Base-by-base conservation (phyloP, 2,113 vertebrate species). In the Melanerpes aurifrons region DNA sequence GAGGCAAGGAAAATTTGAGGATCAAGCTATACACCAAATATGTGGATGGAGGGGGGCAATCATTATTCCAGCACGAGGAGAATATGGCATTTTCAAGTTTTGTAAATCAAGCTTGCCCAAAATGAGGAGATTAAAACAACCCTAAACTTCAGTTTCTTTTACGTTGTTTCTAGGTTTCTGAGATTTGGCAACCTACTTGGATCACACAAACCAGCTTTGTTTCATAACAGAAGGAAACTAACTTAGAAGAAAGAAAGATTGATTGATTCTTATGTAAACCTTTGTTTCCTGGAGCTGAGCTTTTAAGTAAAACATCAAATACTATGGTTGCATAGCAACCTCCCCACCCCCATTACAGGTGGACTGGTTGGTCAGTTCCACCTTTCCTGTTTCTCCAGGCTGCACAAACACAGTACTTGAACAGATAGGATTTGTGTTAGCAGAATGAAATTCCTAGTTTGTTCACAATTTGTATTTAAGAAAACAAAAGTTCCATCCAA, bases 261-360 rank as follows among this genome's bases (percentile, higher is more conserved):
- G 91, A 90, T 76, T 85, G 80, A 71, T 77, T 74, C 64, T 94
- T 96, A 89, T 45, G 68, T 77, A 95, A 94, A 87, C 72, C 20
- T 53, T 62, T 77, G 91, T 78, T 96, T 95, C 93, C 95, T 57
- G 87, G 91, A 96, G 95, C 94, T 50, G 48, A 80, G 92, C 82
- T 94, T 93, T 93, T 85, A 95, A 87, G 82, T 83, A 91, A 89
- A 94, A 93, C 82, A 93, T 71, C 82, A 94, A 91, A 94, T 57
- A 92, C 48, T 54, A 57, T 5, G 86, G 91, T 94, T 8, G 15
- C 95, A 68, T 92, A 94, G 95, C 92, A 96, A 95, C 92, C 87
- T 92, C 94, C 82, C 77, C 89, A 45, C 84, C 73, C 72, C 75
- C 57, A 25, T 37, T 48, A 80, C 89, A 96, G 95, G 92, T 93